Conservation (phyloP, 2,797 vertebrate genomes). For the Cyclopterus lumpus region DNA sequence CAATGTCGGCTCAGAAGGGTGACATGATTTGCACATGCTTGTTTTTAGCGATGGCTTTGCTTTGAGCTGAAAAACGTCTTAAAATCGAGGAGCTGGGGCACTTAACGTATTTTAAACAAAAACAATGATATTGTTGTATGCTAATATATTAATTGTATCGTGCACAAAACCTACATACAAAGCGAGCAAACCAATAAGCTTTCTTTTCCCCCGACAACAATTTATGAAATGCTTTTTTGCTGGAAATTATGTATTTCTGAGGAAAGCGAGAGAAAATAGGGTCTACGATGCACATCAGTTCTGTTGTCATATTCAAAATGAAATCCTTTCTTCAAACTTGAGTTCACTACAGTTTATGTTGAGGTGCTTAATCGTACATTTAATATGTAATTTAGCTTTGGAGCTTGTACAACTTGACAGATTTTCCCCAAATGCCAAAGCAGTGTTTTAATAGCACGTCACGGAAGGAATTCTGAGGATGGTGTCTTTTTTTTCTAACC, state of each 20-base stretch:
- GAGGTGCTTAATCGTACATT: neutral
- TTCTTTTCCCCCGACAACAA: constrained; percentile 15
- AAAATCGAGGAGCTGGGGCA: constrained; percentile 66
- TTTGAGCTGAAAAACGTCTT: constrained; percentile 66
- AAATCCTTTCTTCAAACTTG: constrained; percentile 25
- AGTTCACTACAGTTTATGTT: neutral
- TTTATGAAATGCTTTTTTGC: constrained; percentile 35
- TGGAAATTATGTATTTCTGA: constrained; percentile 37
- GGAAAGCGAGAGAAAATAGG: constrained; percentile 22
- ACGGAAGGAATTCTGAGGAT: neutral
- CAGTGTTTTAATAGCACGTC: neutral
- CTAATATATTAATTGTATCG: constrained; percentile 19
- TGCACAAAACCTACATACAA: constrained; percentile 45
- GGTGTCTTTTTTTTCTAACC: neutral
- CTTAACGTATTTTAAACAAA: constrained; percentile 56
- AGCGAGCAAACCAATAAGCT: constrained; percentile 20
- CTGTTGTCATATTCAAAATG: constrained; percentile 22
- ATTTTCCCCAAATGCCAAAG: neutral
- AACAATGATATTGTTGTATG: constrained; percentile 7
- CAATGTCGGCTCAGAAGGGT: constrained; percentile 73
- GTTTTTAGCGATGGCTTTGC: constrained; percentile 64
- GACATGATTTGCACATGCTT: constrained; percentile 76
- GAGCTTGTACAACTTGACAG: neutral
- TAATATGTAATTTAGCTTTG: neutral
- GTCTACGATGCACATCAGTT: constrained; percentile 35